phyloP scores from a whole-genome alignment of 2,113 vertebrate genomes.

The Hemiprocne comata region DNA sequence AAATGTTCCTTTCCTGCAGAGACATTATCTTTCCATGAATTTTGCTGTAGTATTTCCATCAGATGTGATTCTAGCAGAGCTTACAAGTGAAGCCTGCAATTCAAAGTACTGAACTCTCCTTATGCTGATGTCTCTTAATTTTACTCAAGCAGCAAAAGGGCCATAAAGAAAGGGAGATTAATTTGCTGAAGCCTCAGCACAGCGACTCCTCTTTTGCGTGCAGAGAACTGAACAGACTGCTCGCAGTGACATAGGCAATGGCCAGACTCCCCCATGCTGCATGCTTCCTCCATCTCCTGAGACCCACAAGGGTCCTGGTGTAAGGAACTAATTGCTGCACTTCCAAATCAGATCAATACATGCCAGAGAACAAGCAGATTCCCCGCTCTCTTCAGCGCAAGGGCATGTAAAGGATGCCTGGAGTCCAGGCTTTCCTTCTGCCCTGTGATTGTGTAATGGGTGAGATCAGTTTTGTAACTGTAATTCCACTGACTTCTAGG shows the following conservation, averaged over 20 bases:
- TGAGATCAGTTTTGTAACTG: not conserved
- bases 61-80: not conserved
- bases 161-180: not conserved
- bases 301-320: not conserved
- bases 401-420: not conserved
- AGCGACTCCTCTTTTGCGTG: rapidly evolving
- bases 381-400: not conserved
- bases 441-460: not conserved
- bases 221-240: not conserved
- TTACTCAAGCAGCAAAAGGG: not conserved
- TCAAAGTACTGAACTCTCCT: not conserved
- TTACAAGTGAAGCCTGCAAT: not conserved
- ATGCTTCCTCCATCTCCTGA: not conserved
- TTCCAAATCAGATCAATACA: not conserved
- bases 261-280: not conserved
- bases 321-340: not conserved
- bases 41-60: not conserved
- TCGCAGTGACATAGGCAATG: not conserved
- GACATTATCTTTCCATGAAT: not conserved
- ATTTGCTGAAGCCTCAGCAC: not conserved
- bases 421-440: not conserved
- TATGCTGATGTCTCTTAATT: not conserved
- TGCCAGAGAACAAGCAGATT: not conserved
- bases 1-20: not conserved
- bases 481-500: not conserved